phyloP scores from a whole-genome alignment of 1,140 invertebrate genomes.

The Amphibalanus amphitrite region DNA sequence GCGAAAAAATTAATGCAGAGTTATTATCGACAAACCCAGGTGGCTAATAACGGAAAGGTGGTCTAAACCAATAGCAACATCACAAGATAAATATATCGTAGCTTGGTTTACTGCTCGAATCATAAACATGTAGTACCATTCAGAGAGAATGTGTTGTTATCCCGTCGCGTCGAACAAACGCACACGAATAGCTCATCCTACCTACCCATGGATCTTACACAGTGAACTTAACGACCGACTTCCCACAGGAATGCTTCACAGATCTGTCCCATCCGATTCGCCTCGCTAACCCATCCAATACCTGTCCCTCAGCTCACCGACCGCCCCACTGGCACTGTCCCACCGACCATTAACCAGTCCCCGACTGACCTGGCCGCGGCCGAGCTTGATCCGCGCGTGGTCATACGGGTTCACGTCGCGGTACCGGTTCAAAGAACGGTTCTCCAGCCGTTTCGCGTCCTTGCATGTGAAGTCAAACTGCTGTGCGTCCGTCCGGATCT shows the following conservation, averaged over 20 bases:
- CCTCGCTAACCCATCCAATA: neutral
- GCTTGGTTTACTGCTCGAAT: too few relatives aligned
- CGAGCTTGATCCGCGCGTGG: constrained; percentile 68
- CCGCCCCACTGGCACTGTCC: neutral
- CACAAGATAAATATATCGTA: too few relatives aligned
- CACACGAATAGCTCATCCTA: too few relatives aligned
- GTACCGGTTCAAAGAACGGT: constrained; percentile 71
- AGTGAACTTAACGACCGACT: too few relatives aligned
- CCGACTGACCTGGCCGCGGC: constrained; percentile 22
- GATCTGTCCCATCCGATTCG: too few relatives aligned
- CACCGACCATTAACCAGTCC: constrained; percentile 4
- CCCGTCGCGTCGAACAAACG: too few relatives aligned
- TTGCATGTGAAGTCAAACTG: constrained; percentile 40
- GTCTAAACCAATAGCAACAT: constrained; percentile 3
- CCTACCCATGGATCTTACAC: too few relatives aligned
- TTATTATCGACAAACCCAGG: neutral
- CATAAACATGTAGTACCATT: too few relatives aligned
- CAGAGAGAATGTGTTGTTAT: too few relatives aligned
- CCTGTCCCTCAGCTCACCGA: neutral
- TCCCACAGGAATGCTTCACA: too few relatives aligned
- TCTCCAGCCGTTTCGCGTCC: constrained; percentile 60
- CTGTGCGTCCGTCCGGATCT: neutral
- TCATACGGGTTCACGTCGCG: constrained; percentile 91
- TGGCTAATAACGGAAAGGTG: constrained; percentile 6
- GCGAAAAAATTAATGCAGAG: too few relatives aligned